These are phyloP conservation scores for Stenopsyche tienmushanensis DNA, from an alignment of 1,140 invertebrate species.

Conservation along the genomic window DNA sequence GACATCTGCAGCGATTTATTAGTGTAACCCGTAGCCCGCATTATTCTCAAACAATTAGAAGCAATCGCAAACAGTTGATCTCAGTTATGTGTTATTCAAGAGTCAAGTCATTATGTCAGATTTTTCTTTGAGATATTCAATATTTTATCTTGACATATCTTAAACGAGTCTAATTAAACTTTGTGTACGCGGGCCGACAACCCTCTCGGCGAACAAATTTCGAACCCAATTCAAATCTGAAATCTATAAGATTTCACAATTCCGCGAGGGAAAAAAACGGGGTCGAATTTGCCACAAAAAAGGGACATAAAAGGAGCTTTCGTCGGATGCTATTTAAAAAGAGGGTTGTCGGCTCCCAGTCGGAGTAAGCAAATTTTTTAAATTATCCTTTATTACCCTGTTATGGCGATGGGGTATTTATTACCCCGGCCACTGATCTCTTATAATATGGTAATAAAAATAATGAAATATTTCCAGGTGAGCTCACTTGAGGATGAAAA, in stretches of 20 bases:
- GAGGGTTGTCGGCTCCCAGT: too few species aligned
- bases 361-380: conserved; percentile 16
- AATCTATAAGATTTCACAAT: neutral
- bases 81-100: too few species aligned
- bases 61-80: conserved; percentile 29
- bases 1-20: conserved; percentile 16
- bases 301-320: too few species aligned
- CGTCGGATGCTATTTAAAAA: too few species aligned
- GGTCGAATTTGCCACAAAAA: too few species aligned
- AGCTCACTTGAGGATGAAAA: conserved; percentile 21
- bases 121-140: too few species aligned
- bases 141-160: too few species aligned
- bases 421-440: conserved; percentile 5
- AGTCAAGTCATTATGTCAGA: too few species aligned
- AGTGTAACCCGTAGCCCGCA: conserved; percentile 24
- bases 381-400: conserved; percentile 14
- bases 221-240: neutral
- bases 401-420: conserved; percentile 12
- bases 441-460: conserved; percentile 28
- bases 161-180: too few species aligned
- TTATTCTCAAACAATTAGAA: conserved; percentile 20
- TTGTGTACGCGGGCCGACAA: too few species aligned
- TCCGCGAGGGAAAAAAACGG: neutral
- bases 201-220: neutral
- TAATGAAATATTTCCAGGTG: conserved; percentile 27